Evolutionary conservation across 2,888 invertebrate genomes (phyloP), one percentile per base, ranked within the genome.

Genomic region (Agrilus mali): DNA sequence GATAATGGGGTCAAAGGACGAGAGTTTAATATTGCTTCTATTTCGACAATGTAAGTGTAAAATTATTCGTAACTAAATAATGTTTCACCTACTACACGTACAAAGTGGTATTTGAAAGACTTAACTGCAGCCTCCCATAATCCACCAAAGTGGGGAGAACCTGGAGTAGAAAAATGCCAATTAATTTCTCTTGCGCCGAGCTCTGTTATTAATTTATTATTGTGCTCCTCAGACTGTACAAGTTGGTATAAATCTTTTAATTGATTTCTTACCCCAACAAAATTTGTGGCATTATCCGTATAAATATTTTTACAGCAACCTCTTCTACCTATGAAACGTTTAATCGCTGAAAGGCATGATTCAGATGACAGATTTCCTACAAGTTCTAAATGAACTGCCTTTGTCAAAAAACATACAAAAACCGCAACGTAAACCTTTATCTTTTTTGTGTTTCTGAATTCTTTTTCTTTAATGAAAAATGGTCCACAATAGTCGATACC

Each of bases 401-500:
- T 34, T 7, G 34, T 34, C 10, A 15, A 34, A 34, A 34, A 27
- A 33, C 51, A 52, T 5, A 51, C 42, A 16, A 50, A 52, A 16
- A 49, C 36, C 13, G 37, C 42, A 36, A 44, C 42, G 49, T 45
- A 46, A 1, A 35, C 12, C 34, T 49, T 46, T 35, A 47, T 2
- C 10, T 36, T 40, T 12, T 34, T 35, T 14, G 12, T 20, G 36
- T 38, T 45, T 41, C 43, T 17, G 14, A 13, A 38, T 16, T 32
- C 27, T 15, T 10, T 13, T 42, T 43, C 41, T 40, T 41, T 46
- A 10, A 50, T 20, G 7, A 41, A 17, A 20, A 52, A 43, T 10
- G 52, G 52, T 7, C 53, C 53, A 40, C 45, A 47, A 42, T 41
- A 53, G 33, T 55, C 55, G 13, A 55, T 36, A 15, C 51, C 54